Base-by-base conservation (phyloP, 2,113 vertebrate genomes). In the Gopherus flavomarginatus region DNA sequence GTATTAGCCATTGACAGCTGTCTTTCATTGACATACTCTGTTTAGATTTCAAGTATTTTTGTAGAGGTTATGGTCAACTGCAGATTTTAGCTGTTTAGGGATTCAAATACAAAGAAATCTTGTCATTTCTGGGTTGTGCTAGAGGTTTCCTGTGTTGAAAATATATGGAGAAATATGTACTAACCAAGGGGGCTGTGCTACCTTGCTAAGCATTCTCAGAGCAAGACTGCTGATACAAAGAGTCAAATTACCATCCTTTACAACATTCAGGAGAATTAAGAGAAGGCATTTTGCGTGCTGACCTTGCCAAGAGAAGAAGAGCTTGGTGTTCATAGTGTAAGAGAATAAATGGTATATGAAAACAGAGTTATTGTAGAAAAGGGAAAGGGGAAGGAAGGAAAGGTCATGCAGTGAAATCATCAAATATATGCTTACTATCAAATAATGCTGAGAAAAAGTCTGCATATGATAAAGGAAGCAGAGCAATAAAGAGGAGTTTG, bases 241-340 rank as follows among this genome's bases (percentile, higher is more conserved):
- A 89, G 79, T 38, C 86, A 93, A 97, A 93, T 42, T 93, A 92
- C 38, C 75, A 90, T 57, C 65, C 86, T 89, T 94, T 90, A 59
- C 53, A 95, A 89, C 21, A 14, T 90, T 93, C 89, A 87, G 95
- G 86, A 83, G 69, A 97, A 88, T 65, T 91, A 91, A 97, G 59
- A 94, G 69, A 85, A 97, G 90, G 87, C 9, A 85, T 50, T 95
- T 85, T 92, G 62, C 53, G 65, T 57, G 31, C 81, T 92, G 90
- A 96, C 89, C 95, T 96, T 96, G 81, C 88, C 85, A 96, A 96
- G 95, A 95, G 65, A 35, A 85, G 57, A 75, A 59, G 93, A 92
- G 83, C 11, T 88, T 50, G 35, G 54, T 94, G 54, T 83, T 56
- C 38, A 65, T 17, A 53, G 88, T 92, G 38, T 19, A 91, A 14